Percentiles rank a stretch among this genome's conserved stretches.
Conservation (phyloP, 2,888 invertebrate species). For the Gisinianus flammeolus region DNA sequence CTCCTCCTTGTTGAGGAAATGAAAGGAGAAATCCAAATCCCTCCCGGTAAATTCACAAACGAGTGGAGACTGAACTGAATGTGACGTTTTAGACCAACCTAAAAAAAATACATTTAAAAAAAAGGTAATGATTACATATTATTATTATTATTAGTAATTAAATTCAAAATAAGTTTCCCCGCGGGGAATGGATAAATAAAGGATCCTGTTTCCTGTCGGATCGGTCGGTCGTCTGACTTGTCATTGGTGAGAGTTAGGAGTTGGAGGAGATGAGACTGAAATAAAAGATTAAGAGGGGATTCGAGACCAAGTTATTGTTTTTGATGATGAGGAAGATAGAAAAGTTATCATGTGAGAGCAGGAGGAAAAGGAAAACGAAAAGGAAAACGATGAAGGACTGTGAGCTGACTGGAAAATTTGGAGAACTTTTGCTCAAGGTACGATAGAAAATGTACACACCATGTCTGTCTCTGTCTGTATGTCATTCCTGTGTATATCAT, state of each 20-base stretch:
- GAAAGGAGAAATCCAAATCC: background rate
- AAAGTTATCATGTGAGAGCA: slow-evolving; percentile 20
- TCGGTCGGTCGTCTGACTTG: too few relatives aligned
- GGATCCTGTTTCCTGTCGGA: too few relatives aligned
- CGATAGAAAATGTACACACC: background rate
- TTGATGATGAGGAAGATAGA: slow-evolving; percentile 6
- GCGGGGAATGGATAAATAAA: too few relatives aligned
- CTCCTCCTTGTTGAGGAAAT: background rate
- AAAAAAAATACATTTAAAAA: background rate
- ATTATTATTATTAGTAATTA: too few relatives aligned
- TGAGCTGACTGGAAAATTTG: background rate
- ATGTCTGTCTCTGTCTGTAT: background rate
- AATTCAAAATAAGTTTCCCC: too few relatives aligned
- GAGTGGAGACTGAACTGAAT: too few relatives aligned
- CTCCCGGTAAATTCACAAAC: too few relatives aligned
- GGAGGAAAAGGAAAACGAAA: background rate
- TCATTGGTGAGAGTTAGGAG: background rate
- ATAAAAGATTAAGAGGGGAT: slow-evolving; percentile 22
- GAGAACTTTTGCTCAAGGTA: background rate
- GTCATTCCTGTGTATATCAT: too few relatives aligned
- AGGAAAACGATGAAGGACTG: background rate
- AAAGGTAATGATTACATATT: too few relatives aligned
- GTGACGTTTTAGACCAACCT: too few relatives aligned
- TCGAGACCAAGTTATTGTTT: slow-evolving; percentile 13
- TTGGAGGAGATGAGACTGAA: too few relatives aligned